Conservation (phyloP, 2,113 vertebrate genomes). For the Bos javanicus region DNA sequence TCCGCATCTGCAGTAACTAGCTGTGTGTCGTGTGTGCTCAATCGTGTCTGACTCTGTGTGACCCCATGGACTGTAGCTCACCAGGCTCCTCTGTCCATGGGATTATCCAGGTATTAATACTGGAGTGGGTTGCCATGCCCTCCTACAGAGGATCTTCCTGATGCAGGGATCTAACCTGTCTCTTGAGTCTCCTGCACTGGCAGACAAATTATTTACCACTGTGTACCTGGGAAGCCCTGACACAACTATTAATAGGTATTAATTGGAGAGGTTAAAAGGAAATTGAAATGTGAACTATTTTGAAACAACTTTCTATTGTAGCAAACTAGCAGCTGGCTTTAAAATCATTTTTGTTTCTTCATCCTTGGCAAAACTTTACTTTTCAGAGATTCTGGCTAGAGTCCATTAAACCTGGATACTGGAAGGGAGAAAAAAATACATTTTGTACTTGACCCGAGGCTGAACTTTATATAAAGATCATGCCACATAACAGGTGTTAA, state of each 20-base stretch:
- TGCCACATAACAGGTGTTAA: neutral
- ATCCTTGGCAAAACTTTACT: neutral
- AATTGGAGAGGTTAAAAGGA: neutral
- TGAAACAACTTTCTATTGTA: neutral
- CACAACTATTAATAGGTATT: neutral
- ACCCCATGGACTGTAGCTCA: neutral
- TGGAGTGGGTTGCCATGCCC: neutral
- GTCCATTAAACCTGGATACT: neutral
- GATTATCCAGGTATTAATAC: neutral
- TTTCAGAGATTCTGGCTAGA: neutral
- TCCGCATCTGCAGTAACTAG: neutral
- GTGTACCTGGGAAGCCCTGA: neutral
- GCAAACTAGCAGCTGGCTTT: neutral
- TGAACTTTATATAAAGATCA: neutral
- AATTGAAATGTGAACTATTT: constrained; percentile 1
- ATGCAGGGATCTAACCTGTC: neutral
- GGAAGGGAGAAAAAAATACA: neutral
- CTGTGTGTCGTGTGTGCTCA: neutral
- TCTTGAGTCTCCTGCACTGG: neutral
- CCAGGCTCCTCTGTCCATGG: neutral
- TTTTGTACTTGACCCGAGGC: neutral
- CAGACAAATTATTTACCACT: neutral
- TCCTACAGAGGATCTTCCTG: neutral
- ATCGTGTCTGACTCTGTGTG: neutral
- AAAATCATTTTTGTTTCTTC: neutral